Base-by-base conservation (phyloP, 1,140 invertebrate genomes). In the Campoletis sonorensis region DNA sequence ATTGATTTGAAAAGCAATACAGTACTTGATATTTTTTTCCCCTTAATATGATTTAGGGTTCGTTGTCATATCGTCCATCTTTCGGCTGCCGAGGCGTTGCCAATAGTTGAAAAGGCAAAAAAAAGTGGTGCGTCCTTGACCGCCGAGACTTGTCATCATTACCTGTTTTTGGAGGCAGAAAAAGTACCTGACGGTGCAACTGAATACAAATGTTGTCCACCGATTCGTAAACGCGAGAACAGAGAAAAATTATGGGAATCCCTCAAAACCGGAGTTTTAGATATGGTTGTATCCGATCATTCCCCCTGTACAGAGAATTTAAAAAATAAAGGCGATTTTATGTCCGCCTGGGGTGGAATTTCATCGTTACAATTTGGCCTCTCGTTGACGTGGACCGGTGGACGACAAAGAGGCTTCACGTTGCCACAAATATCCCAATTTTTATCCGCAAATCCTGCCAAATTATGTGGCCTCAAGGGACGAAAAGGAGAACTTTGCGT, bases 111-210 rank as follows among this genome's bases (percentile, higher is more conserved):
- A 13, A 83, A 92, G 70, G 90, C 92, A 15, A 93, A 93, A 81
- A 77, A 85, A 33, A 84, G 86, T 7, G 92, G 93, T 7, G 90
- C 88, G 5, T 89, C 86, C 80, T 88, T 96, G 21, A 95, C 94
- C 0, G 94, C 94, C 0, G 95, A 96, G 88, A 96, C 95, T 0
- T 96, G 95, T 87, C 94, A 95, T 79, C 95, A 96, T 87, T 96
- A 96, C 87, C 89, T 96, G n/a, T 92, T 93, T 1, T 86, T 96
- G 13, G 90, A 90, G 45, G 92, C 95, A 18, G 94, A 95, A 84
- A 88, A 94, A 49, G 92, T 96, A 27, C 94, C 94, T 15, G 88
- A 92, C 49, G 92, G 92, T 4, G 93, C 92, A 4, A 95, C 95
- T 1, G 92, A 95, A 85, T 96, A 92, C 82, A 96, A 96, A 88